These are phyloP conservation scores for Buphagus erythrorhynchus DNA, from an alignment of 2,797 vertebrate genomes.

Conservation along the genomic window DNA sequence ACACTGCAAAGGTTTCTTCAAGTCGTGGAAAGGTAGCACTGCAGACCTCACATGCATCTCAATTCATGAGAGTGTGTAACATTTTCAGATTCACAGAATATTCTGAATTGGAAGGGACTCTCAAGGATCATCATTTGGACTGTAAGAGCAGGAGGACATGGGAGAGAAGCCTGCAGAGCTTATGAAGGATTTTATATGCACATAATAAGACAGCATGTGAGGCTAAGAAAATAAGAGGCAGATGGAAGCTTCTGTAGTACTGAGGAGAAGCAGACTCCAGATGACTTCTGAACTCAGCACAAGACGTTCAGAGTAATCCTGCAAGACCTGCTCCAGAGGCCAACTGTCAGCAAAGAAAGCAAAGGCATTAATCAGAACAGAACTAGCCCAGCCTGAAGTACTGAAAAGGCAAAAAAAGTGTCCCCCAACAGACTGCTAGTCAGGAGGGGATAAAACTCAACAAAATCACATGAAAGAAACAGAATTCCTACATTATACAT, in stretches of 20 bases:
- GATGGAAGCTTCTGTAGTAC: background rate
- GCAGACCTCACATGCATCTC: background rate
- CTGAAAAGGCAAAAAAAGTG: rapidly evolving
- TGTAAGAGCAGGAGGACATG: background rate
- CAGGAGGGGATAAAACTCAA: rapidly evolving
- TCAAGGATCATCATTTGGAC: background rate
- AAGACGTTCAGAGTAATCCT: background rate
- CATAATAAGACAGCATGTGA: background rate
- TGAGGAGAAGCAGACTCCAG: background rate
- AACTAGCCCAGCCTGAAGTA: background rate
- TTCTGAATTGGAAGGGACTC: background rate
- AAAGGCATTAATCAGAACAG: background rate
- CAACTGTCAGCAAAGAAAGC: background rate
- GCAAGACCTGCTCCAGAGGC: background rate
- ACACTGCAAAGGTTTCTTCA: background rate
- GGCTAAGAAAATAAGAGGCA: background rate
- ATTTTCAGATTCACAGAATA: background rate
- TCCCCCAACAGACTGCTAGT: rapidly evolving
- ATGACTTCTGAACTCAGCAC: background rate
- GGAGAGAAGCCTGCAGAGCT: background rate
- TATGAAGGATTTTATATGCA: rapidly evolving
- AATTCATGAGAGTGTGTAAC: background rate
- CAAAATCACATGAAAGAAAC: rapidly evolving
- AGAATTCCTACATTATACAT: background rate
- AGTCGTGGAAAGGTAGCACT: background rate